Conservation (phyloP, 53 echinoderm and acorn worm genomes). For the Stichopus horrens region DNA sequence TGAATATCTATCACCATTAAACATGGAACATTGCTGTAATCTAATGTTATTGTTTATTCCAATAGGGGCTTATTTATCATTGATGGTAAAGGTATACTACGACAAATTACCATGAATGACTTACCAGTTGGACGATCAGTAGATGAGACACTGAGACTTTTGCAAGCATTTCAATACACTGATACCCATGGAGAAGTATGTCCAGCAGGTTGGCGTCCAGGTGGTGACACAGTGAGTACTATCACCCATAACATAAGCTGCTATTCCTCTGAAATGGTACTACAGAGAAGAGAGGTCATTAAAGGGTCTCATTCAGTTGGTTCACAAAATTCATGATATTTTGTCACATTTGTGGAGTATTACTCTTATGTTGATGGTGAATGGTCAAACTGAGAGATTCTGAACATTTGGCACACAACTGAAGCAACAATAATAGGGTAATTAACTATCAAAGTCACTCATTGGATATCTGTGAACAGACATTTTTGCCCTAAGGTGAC, state of each 20-base stretch:
- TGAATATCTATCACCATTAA: background rate
- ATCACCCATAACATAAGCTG: background rate
- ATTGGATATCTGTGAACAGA: no score
- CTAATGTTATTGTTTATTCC: background rate
- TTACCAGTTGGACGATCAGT: constrained; percentile 71
- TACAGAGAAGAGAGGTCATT: no score
- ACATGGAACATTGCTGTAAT: background rate
- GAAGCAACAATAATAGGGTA: no score
- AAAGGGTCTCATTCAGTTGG: no score
- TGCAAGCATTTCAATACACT: constrained; percentile 97
- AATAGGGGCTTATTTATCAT: constrained; percentile 94
- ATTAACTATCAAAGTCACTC: no score
- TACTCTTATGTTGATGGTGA: no score
- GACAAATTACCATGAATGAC: constrained; percentile 99
- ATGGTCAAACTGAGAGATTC: no score
- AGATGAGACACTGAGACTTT: constrained; percentile 84
- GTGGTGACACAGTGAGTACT: constrained; percentile 87
- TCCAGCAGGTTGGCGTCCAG: constrained; percentile 92
- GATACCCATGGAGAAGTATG: constrained; percentile 96
- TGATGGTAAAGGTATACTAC: constrained; percentile 80
- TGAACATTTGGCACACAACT: no score
- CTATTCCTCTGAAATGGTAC: no score
- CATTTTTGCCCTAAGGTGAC: no score
- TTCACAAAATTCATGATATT: no score
- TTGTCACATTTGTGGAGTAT: no score